Percentiles rank a stretch among this genome's conserved stretches.
Evolutionary conservation across 2,888 invertebrate genomes (phyloP).

Genomic region (Epinotia demarniana): DNA sequence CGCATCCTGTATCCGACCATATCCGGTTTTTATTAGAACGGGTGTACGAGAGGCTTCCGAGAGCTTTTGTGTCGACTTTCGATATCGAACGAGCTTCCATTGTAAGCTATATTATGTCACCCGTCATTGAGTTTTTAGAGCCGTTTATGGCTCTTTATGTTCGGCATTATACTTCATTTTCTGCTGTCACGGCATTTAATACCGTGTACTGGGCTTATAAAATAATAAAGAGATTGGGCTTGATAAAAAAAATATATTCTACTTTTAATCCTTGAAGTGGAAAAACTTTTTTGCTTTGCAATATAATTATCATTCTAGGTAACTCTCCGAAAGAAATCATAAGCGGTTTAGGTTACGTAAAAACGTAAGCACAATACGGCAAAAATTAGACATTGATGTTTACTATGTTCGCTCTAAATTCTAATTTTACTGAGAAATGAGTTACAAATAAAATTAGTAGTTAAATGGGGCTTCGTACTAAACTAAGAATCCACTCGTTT

Average conservation of each 20-base stretch:
- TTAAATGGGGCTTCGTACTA: neutral
- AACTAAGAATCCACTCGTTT: neutral
- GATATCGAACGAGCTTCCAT: conserved; percentile 63
- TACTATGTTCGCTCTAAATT: neutral
- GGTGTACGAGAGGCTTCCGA: conserved; percentile 77
- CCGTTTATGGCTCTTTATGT: conserved; percentile 45
- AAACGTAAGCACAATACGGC: neutral
- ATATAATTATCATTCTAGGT: neutral
- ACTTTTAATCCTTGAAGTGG: conserved; percentile 12
- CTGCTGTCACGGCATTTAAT: conserved; percentile 20
- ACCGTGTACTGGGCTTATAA: conserved; percentile 3
- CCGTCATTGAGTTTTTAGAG: conserved; percentile 57
- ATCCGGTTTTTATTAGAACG: conserved; percentile 80
- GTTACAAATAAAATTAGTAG: neutral
- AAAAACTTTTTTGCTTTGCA: neutral
- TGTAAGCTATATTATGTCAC: conserved; percentile 67
- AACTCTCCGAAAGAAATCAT: neutral
- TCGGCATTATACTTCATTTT: conserved; percentile 31
- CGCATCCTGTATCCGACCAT: conserved; percentile 68
- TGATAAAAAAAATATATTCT: conserved; percentile 1
- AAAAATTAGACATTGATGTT: neutral
- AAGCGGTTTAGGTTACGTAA: neutral
- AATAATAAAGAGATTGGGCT: conserved; percentile 18
- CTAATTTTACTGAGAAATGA: neutral
- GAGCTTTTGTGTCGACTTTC: conserved; percentile 70